Percentiles rank a stretch among this genome's conserved stretches.
These are phyloP conservation scores for Xerus inauris DNA, from an alignment of 2,113 vertebrate genomes.

Conservation along the genomic window DNA sequence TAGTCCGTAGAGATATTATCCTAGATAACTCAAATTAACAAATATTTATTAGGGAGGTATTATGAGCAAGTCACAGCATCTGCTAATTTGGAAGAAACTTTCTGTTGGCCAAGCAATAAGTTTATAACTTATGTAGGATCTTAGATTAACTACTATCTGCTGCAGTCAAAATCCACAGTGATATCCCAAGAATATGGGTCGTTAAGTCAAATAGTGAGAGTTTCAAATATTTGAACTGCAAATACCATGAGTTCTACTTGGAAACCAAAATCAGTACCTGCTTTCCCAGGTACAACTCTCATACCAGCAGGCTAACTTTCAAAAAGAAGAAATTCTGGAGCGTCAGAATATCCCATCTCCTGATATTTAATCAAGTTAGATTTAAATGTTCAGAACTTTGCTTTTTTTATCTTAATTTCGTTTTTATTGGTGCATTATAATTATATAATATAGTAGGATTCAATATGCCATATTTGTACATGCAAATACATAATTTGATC, in stretches of 20 bases:
- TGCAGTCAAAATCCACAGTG: not conserved
- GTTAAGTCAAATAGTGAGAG: not conserved
- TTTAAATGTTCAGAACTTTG: not conserved
- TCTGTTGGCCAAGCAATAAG: not conserved
- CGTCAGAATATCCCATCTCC: not conserved
- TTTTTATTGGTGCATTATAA: too few relatives aligned
- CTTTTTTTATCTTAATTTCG: not conserved
- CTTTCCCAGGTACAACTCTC: not conserved
- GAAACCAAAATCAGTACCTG: not conserved
- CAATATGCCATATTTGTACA: too few relatives aligned
- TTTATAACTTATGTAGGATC: not conserved
- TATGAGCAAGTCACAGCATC: not conserved
- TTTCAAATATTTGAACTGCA: not conserved
- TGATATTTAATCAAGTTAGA: not conserved
- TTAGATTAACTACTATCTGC: not conserved
- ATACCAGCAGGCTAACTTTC: not conserved
- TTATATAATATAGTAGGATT: too few relatives aligned
- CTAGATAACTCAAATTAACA: conserved; percentile 14
- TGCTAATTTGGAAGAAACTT: not conserved
- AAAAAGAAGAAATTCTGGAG: not conserved
- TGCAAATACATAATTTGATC: too few relatives aligned
- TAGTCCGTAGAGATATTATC: not conserved
- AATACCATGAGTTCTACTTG: not conserved
- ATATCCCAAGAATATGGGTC: not conserved
- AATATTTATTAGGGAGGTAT: not conserved